Evolutionary conservation across 2,113 vertebrate genomes (phyloP).

Genomic region (Antigone vipio): DNA sequence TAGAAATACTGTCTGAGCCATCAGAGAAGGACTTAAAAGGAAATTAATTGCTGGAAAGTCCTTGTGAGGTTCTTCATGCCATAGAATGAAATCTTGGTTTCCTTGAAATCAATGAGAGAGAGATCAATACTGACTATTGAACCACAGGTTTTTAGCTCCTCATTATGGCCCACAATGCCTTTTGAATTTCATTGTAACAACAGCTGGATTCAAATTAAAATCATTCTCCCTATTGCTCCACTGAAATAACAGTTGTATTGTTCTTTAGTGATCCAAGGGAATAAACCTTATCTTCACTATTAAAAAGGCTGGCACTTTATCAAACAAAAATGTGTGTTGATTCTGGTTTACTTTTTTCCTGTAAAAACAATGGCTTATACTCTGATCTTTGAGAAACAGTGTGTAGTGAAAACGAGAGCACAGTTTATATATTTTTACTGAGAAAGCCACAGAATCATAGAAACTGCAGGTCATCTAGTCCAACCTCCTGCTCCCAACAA

Average conservation of each 20-base stretch:
- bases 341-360: background rate
- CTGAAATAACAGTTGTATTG: background rate
- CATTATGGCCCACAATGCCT: background rate
- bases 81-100: background rate
- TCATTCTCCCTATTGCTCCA: background rate
- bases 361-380: background rate
- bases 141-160: conserved; percentile 4
- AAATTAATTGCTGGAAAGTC: conserved; percentile 33
- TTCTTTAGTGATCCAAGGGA: background rate
- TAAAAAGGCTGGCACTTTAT: background rate
- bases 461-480: background rate
- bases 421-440: background rate
- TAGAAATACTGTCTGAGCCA: background rate
- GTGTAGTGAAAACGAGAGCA: background rate
- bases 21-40: background rate
- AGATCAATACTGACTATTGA: conserved; percentile 22
- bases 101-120: background rate
- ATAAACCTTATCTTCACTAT: background rate
- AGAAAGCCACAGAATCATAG: background rate
- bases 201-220: background rate
- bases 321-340: background rate
- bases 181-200: conserved; percentile 3
- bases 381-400: background rate
- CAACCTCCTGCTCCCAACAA: background rate
- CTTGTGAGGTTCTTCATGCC: background rate